These are phyloP conservation scores for Progne subis DNA, from an alignment of 2,113 vertebrate species.

Conservation along the genomic window DNA sequence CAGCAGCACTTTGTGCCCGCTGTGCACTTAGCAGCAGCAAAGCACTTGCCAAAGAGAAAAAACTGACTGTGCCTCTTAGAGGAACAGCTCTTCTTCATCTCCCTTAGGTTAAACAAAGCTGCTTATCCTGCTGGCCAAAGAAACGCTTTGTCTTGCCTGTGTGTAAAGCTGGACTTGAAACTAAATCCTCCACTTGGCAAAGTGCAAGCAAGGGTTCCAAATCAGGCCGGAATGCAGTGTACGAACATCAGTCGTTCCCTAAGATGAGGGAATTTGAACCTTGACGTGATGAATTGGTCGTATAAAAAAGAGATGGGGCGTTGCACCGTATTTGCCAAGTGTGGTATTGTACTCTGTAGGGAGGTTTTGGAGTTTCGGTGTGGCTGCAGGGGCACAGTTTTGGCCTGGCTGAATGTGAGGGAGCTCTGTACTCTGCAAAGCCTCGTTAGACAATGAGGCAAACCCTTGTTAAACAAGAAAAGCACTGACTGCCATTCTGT, in stretches of 20 bases:
- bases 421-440: background rate
- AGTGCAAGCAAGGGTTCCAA: background rate
- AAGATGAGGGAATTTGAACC: background rate
- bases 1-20: background rate
- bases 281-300: background rate
- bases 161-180: background rate
- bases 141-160: background rate
- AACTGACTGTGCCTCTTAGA: background rate
- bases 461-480: background rate
- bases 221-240: background rate
- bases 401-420: background rate
- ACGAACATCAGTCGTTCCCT: background rate
- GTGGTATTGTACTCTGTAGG: fast-evolving
- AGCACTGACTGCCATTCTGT: background rate
- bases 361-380: background rate
- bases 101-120: background rate
- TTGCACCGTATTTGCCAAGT: background rate
- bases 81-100: background rate
- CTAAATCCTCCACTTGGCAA: background rate
- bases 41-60: background rate
- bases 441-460: background rate
- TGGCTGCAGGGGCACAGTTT: background rate
- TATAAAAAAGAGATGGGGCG: background rate
- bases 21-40: background rate
- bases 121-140: background rate